Conservation (phyloP, 2,113 vertebrate species). For the Melozone crissalis region DNA sequence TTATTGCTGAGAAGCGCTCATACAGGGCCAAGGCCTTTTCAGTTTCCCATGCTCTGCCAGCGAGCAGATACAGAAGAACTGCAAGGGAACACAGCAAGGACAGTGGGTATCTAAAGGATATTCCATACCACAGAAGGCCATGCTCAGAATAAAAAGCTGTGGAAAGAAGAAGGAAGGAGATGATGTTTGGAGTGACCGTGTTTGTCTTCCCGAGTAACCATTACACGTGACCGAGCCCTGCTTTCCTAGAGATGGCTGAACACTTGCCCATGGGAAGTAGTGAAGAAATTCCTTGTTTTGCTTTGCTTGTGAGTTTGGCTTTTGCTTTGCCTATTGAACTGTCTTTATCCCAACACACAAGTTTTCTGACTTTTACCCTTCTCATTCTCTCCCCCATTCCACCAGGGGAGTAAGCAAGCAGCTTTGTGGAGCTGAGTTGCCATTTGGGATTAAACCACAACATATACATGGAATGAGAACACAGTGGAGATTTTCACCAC, state of each 20-base stretch:
- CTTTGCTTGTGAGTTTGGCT: background rate
- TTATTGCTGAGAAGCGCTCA: background rate
- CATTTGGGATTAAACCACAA: background rate
- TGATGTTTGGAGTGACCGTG: background rate
- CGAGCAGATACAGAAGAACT: background rate
- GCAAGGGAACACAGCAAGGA: background rate
- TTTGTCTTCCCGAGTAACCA: background rate
- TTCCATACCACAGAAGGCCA: background rate
- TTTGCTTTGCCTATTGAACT: background rate
- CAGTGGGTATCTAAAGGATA: background rate
- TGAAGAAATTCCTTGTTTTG: background rate
- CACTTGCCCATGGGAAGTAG: background rate
- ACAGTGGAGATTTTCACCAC: background rate
- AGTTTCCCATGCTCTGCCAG: background rate
- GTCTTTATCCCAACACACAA: background rate
- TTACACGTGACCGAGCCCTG: background rate
- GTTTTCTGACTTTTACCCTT: background rate
- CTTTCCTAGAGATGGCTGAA: background rate
- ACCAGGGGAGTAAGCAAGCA: fast-evolving
- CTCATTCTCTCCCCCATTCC: background rate
- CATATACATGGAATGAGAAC: background rate
- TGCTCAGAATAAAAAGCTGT: background rate
- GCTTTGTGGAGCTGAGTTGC: background rate
- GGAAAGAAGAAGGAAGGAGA: background rate
- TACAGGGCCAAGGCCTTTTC: background rate